Evolutionary conservation across 2,113 vertebrate genomes (phyloP).

Genomic region (Rhagologus leucostigma): DNA sequence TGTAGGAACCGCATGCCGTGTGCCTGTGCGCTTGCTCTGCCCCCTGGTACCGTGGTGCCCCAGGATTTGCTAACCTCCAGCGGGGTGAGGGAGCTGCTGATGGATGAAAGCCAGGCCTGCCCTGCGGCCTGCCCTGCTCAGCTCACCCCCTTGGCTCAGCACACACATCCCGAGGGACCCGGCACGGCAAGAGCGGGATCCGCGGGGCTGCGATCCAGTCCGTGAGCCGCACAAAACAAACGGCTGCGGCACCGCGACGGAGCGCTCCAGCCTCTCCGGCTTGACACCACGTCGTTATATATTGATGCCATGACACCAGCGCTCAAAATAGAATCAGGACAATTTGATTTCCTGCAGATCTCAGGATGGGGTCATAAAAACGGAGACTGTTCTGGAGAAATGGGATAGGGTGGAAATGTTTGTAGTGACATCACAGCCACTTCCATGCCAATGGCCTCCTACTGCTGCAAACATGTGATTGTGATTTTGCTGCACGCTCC

Average conservation of each 20-base stretch:
- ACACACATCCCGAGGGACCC: not conserved
- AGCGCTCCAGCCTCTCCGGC: not conserved
- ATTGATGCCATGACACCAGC: slow-evolving; percentile 52
- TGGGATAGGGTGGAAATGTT: slow-evolving; percentile 60
- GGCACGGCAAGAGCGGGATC: not conserved
- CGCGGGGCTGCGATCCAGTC: not conserved
- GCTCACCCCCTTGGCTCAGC: not conserved
- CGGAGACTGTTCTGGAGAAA: slow-evolving; percentile 60
- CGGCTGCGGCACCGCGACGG: not conserved
- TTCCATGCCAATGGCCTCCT: slow-evolving; percentile 65
- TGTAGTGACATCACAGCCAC: slow-evolving; percentile 60
- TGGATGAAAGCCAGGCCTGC: not conserved
- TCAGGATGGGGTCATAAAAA: slow-evolving; percentile 65
- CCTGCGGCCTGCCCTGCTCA: not conserved
- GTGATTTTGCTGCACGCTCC: slow-evolving; percentile 65
- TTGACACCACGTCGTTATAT: not conserved
- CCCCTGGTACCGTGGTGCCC: not conserved
- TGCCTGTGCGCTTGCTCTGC: not conserved
- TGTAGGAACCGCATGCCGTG: rapidly evolving
- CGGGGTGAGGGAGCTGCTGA: not conserved
- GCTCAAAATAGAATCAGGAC: slow-evolving; percentile 56
- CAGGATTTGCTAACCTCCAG: not conserved
- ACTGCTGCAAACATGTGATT: slow-evolving; percentile 63
- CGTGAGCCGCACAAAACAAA: not conserved
- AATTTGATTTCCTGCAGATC: slow-evolving; percentile 69